Evolutionary conservation across 2,797 vertebrate genomes (phyloP), one percentile per base, ranked within the genome.

Genomic region (Diglossa cyanea): DNA sequence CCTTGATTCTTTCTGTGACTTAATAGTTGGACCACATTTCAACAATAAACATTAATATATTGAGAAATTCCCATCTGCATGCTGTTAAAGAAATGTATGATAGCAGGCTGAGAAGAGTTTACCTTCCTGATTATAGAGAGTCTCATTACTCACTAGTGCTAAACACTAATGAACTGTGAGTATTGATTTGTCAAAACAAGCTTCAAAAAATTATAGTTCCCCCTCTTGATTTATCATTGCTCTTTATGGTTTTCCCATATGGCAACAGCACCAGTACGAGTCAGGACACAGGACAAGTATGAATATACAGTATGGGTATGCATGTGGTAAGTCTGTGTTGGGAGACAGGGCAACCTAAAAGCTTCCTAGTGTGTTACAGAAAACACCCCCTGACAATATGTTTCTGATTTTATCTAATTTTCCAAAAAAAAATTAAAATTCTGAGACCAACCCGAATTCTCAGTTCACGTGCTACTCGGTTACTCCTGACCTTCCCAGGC

Each of bases 391-490:
- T 63, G 23, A 25, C 15, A 82, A 62, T 8, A 63, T 48, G 16
- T 39, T 70, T 28, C 5, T 74, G 18, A 68, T 84, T 72, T 89
- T 57, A 79, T 39, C 35, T 77, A 73, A 63, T 39, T 66, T 13
- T 47, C 11, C 42, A 78, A 40, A 7, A 78, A 40, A 7, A 88
- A 48, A 17, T 2, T 39, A 42, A 47, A 11, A 31, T 78, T 70
- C 28, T 54, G 11, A 73, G 13, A 75, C 11, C 16, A 90, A 26
- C 4, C 8, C 1, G 0, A 72, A 93, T 50, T 94, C 65, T 30
- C 30, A 67, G 28, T 67, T 77, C 31, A 57, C 0, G 0, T 19
- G 6, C 6, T 61, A 10, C 0, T n/a, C n/a, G n/a, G n/a, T 86
- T 62, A 74, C 21, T 71, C 19, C 12, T 1, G 3, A 45, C 30